Evolutionary conservation across 1,140 invertebrate species (phyloP).

Genomic region (Penaeus japonicus): DNA sequence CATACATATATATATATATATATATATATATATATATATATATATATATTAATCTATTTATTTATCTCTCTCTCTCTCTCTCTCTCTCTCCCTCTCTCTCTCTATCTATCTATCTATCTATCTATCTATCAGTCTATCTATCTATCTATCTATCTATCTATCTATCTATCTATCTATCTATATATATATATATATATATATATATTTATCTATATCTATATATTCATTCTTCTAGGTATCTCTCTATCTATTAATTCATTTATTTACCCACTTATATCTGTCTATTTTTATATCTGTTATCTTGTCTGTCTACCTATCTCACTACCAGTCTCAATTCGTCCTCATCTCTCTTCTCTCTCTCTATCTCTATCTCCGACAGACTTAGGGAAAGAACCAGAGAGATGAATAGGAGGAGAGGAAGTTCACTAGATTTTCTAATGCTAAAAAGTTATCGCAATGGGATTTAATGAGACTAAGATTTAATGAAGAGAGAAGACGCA

Average conservation of each 20-base stretch:
- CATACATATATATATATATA: no score
- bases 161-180: neutral
- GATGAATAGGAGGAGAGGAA: neutral
- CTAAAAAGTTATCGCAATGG: neutral
- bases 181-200: neutral
- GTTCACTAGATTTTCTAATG: neutral
- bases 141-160: no score
- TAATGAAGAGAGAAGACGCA: no score
- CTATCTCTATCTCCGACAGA: neutral
- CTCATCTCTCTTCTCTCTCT: neutral
- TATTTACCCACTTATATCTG: no score
- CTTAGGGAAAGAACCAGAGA: neutral
- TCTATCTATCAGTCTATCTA: no score
- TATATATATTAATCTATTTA: no score
- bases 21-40: no score
- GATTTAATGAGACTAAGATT: neutral
- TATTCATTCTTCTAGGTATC: neutral
- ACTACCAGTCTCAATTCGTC: neutral
- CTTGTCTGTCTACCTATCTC: neutral
- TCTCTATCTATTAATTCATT: no score
- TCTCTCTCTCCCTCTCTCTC: no score
- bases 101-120: no score
- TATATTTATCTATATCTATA: neutral
- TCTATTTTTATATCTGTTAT: neutral
- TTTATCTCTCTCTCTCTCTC: no score